Conservation (phyloP, 2,797 vertebrate species). For the Ispidina lecontei region DNA sequence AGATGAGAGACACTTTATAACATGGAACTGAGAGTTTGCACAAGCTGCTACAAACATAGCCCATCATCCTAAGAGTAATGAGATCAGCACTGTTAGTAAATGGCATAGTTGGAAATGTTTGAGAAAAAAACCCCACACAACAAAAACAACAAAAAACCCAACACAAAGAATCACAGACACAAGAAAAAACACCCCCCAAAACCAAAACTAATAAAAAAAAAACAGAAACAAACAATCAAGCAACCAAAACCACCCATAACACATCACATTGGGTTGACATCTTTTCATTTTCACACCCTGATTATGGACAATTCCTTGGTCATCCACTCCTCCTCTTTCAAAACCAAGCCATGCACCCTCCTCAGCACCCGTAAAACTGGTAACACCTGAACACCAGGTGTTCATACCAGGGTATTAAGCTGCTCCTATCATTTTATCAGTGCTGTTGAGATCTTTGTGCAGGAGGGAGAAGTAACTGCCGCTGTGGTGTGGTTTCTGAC, state of each 20-base stretch:
- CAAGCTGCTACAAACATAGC: background rate
- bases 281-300: background rate
- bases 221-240: too few relatives aligned
- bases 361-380: slow-evolving; percentile 25
- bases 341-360: background rate
- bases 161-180: too few relatives aligned
- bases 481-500: slow-evolving; percentile 18
- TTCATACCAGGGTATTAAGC: background rate
- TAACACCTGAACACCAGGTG: slow-evolving; percentile 30
- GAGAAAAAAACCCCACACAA: background rate
- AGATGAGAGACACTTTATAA: background rate
- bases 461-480: background rate
- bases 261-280: background rate
- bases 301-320: background rate
- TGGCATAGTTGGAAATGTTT: background rate
- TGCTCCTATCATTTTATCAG: slow-evolving; percentile 46
- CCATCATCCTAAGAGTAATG: background rate
- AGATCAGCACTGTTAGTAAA: background rate
- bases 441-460: background rate
- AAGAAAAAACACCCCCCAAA: too few relatives aligned
- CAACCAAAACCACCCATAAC: background rate
- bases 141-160: background rate
- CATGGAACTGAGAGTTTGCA: background rate
- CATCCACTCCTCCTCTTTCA: background rate
- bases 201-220: too few relatives aligned